Conservation (phyloP, 2,888 invertebrate species). For the Cosmia trapezina region DNA sequence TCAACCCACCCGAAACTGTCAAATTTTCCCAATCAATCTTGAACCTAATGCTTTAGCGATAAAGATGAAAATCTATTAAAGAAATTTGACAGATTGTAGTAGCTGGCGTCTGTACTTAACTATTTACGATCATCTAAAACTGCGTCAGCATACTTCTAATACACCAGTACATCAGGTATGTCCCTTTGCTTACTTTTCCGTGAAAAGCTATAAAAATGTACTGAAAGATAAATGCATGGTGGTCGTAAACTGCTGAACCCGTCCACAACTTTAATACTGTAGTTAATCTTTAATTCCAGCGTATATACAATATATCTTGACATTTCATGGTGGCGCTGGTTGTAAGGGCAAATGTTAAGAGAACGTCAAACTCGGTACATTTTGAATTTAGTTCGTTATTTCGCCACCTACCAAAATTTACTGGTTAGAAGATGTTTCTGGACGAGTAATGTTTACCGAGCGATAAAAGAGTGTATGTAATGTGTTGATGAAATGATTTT, state of each 20-base stretch:
- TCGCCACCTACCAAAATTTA: not conserved
- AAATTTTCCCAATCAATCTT: no score
- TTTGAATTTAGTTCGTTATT: not conserved
- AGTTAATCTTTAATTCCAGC: slow-evolving; percentile 48
- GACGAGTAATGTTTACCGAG: slow-evolving; percentile 2
- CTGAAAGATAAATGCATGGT: slow-evolving; percentile 45
- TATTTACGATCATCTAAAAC: not conserved
- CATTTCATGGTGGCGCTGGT: not conserved
- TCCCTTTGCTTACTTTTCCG: slow-evolving; percentile 15
- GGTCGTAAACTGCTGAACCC: slow-evolving; percentile 48
- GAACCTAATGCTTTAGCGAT: no score
- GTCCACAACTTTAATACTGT: slow-evolving; percentile 39
- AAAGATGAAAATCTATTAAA: no score
- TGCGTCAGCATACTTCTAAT: not conserved
- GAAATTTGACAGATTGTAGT: no score
- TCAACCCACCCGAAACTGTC: no score
- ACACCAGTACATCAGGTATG: not conserved
- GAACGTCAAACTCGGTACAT: slow-evolving; percentile 1
- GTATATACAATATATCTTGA: slow-evolving; percentile 16
- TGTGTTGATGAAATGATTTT: slow-evolving; percentile 27
- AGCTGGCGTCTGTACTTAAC: no score
- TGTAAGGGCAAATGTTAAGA: slow-evolving; percentile 5
- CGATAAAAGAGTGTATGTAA: slow-evolving; percentile 3
- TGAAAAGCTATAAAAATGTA: slow-evolving; percentile 52
- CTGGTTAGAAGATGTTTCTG: not conserved